A percentile compares a stretch with the other conserved stretches of the same genome.
Conservation (phyloP, 53 echinoderm and acorn worm genomes). For the Arbacia lixula region DNA sequence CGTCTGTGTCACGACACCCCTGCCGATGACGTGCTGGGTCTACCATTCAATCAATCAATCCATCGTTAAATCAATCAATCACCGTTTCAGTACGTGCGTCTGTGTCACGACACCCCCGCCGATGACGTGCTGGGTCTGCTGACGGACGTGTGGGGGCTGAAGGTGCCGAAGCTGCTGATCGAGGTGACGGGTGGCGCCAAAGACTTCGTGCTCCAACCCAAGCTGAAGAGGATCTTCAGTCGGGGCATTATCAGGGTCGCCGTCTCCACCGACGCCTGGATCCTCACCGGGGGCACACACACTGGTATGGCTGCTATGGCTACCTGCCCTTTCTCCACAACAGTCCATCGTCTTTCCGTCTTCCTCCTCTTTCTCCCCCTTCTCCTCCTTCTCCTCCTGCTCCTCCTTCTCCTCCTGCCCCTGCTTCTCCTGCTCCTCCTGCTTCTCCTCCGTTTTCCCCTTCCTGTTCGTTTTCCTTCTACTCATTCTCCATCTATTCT, state of each 20-base stretch:
- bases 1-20: conserved; percentile 79
- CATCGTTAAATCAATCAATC: too few relatives aligned
- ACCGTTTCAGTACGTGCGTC: conserved; percentile 77
- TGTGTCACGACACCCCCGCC: conserved; percentile 77
- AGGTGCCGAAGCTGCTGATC: conserved; percentile 83
- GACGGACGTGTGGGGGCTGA: conserved; percentile 80
- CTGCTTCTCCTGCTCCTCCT: background rate
- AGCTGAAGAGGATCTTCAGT: conserved; percentile 78
- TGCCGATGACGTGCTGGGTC: conserved; percentile 69
- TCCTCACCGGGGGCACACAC: conserved; percentile 90
- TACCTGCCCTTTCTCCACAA: too few relatives aligned
- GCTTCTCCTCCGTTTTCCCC: background rate
- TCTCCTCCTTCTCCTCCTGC: background rate
- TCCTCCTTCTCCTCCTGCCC: background rate
- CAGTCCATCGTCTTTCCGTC: background rate
- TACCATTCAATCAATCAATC: too few relatives aligned
- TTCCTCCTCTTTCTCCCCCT: background rate
- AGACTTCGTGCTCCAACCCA: conserved; percentile 85
- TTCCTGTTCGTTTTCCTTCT: background rate
- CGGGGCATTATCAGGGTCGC: conserved; percentile 92
- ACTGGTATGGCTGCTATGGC: conserved; percentile 67
- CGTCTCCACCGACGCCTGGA: conserved; percentile 89
- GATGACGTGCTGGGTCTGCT: conserved; percentile 72
- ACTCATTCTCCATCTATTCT: background rate
- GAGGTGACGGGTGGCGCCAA: conserved; percentile 90